These are phyloP conservation scores for Agrotis exclamationis DNA, from an alignment of 2,888 invertebrate genomes.

Conservation along the genomic window DNA sequence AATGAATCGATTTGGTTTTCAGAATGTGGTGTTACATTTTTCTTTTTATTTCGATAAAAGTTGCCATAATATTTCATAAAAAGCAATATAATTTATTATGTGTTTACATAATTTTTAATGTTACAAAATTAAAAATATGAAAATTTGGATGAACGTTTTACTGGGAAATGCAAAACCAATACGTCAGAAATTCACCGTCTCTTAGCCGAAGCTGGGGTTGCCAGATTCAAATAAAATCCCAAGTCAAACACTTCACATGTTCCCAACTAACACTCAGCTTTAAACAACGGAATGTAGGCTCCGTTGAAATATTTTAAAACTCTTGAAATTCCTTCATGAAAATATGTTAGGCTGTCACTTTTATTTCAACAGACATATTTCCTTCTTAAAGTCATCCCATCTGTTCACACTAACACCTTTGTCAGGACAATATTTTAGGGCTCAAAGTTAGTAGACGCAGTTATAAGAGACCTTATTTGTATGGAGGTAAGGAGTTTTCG, in stretches of 20 bases:
- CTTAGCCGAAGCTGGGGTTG: too few relatives aligned
- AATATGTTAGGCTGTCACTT: conserved; percentile 59
- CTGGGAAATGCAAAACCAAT: too few relatives aligned
- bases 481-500: conserved; percentile 40
- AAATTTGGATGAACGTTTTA: too few relatives aligned
- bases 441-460: conserved; percentile 11
- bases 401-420: conserved; percentile 56
- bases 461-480: conserved; percentile 48
- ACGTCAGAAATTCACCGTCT: too few relatives aligned
- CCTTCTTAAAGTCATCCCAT: conserved; percentile 59
- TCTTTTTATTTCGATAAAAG: neutral
- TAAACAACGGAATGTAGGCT: conserved; percentile 38
- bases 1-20: too few relatives aligned
- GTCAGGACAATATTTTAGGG: conserved; percentile 42
- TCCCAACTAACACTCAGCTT: conserved; percentile 27
- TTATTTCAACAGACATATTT: conserved; percentile 58
- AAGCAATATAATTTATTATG: too few relatives aligned
- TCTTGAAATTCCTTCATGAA: conserved; percentile 53
- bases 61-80: neutral
- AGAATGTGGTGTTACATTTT: neutral
- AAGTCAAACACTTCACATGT: conserved; percentile 27
- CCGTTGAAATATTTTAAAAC: conserved; percentile 52
- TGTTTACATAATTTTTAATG: too few relatives aligned
- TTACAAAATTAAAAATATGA: too few relatives aligned
- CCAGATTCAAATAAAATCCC: conserved; percentile 14